Evolutionary conservation across 2,113 vertebrate genomes (phyloP).

Genomic region (Ahaetulla prasina): DNA sequence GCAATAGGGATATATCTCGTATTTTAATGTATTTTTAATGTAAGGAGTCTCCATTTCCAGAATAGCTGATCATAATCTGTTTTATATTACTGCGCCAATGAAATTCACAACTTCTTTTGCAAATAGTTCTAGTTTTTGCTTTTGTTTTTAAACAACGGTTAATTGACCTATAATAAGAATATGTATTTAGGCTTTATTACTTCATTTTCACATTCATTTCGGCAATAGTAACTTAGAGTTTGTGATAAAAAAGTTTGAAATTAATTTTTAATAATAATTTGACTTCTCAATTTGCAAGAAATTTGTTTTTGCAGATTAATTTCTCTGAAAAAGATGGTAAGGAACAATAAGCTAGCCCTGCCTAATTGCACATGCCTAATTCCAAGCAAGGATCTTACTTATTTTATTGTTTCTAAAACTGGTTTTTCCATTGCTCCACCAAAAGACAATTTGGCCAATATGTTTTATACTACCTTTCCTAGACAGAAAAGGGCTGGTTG

Average conservation of each 20-base stretch:
- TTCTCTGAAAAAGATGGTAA: neutral
- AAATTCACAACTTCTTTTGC: neutral
- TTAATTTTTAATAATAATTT: neutral
- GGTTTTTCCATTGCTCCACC: neutral
- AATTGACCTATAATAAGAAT: neutral
- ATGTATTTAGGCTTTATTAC: neutral
- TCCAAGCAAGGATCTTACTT: neutral
- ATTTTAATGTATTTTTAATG: neutral
- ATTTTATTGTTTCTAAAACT: neutral
- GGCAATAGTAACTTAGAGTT: neutral
- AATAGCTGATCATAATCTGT: neutral
- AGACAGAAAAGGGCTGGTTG: neutral
- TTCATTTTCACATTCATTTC: neutral
- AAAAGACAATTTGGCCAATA: neutral
- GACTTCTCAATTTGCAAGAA: neutral
- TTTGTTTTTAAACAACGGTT: neutral
- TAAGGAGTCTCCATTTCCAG: neutral
- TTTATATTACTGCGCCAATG: neutral
- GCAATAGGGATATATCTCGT: neutral
- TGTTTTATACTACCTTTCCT: neutral
- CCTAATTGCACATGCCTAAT: neutral
- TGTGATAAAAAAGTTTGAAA: neutral
- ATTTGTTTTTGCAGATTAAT: neutral
- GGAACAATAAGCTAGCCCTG: neutral
- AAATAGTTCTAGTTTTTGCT: neutral